Base-by-base conservation (phyloP, 2,888 invertebrate species). In the Theretra japonica region DNA sequence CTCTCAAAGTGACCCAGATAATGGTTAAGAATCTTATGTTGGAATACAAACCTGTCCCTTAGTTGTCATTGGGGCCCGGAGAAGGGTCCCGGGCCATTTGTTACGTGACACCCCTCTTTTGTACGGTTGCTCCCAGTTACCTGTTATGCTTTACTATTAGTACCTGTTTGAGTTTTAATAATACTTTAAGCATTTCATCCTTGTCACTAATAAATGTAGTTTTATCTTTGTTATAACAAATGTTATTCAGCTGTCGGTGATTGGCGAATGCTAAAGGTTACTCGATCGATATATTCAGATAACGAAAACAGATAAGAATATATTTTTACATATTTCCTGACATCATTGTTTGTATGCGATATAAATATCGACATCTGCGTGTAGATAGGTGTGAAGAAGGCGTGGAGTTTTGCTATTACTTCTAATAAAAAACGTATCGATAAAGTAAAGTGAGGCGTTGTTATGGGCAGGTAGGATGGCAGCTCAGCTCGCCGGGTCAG, bases 1-100 rank as follows among this genome's bases (percentile, higher is more conserved):
- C 84, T 82, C 81, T 83, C 86, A 86, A 85, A 82, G 81, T 82
- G 82, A 80, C 75, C 79, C 75, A 78, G 86, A 87, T 88, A 88
- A 88, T 90, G 86, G 86, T 85, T 79, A 84, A 85, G 80, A 86
- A 88, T 86, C 87, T 86, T 77, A 41, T 21, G 62, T 65, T 65
- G 48, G 65, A 82, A 86, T 83, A 84, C 79, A 82, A 85, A 88
- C 88, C 88, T 88, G 90, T 79, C 82, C 82, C 82, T 85, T 90
- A 87, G 86, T 83, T 82, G 79, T 79, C 77, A 76, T 75, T 82
- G 78, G 17, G 80, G 76, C 85, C 81, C 81, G 80, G 79, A 81
- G 79, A 83, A 84, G 85, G 86, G 84, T 82, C 80, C 73, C 75
- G 78, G 81, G 83, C 79, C 79, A 79, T 74, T 80, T 83, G 86